Conservation (phyloP, 2,797 vertebrate species). For the Centroberyx gerrardi region DNA sequence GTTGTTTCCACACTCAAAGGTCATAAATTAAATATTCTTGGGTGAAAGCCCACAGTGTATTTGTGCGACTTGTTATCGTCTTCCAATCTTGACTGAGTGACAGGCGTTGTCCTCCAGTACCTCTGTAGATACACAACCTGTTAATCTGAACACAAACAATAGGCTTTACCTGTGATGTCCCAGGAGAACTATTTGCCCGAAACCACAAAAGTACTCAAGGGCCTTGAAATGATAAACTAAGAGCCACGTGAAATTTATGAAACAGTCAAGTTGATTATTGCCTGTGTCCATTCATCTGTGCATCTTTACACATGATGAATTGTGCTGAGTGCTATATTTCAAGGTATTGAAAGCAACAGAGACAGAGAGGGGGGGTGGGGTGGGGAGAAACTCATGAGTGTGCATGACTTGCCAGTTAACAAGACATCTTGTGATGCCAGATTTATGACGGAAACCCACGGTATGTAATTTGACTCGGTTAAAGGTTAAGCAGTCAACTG, state of each 20-base stretch:
- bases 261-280: constrained; percentile 55
- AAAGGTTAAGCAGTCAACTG: constrained; percentile 61
- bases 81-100: constrained; percentile 43
- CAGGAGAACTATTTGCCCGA: constrained; percentile 29
- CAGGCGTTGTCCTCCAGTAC: constrained; percentile 33
- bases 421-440: constrained; percentile 39
- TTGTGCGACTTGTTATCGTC: constrained; percentile 34
- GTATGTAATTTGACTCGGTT: constrained; percentile 43
- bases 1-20: constrained; percentile 30
- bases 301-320: constrained; percentile 38
- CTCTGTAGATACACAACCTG: constrained; percentile 17
- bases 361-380: neutral
- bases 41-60: constrained; percentile 38
- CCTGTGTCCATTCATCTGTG: constrained; percentile 21
- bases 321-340: constrained; percentile 59
- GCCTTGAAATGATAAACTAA: constrained; percentile 27
- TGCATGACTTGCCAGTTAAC: constrained; percentile 34
- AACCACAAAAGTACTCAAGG: constrained; percentile 17
- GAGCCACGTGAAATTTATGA: constrained; percentile 34
- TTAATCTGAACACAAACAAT: constrained; percentile 9
- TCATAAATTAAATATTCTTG: constrained; percentile 59
- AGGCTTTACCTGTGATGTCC: neutral
- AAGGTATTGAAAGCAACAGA: neutral
- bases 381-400: constrained; percentile 32
- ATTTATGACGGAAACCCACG: constrained; percentile 44